Base-by-base conservation (phyloP, 2,113 vertebrate species). In the Nerophis lumbriciformis region DNA sequence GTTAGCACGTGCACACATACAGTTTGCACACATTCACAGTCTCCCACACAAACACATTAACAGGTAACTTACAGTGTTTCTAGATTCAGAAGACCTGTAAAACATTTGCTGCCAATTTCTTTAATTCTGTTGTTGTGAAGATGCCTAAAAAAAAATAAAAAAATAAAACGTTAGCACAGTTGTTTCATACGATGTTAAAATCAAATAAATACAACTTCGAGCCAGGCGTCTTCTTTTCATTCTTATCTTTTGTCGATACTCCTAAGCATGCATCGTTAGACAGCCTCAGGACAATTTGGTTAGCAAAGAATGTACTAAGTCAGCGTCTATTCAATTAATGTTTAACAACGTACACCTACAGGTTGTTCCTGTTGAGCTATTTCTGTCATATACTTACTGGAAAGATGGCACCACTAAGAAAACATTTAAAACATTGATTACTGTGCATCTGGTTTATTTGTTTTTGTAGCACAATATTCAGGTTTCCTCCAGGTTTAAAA, bases 111-210 rank as follows among this genome's bases (percentile, higher is more conserved):
- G 71, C 92, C 93, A 54, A 98, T 90, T 51, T 88, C 90, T 75
- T 93, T 93, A 77, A 99, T 97, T 88, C 94, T 94, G 88, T 98
- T 99, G 85, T 99, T 99, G 84, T 99, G 95, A 76, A 98, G 94
- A 87, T 99, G 96, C 55, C 97, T 99, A 65, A n/a, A 79, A 13
- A 80, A 77, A 72, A 72, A 53, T 1, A 61, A 65, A 64, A 77
- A 52, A 61, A 36, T 45, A 57, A 44, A 63, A 16, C 12, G 36
- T 38, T 55, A 45, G 39, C 8, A 9, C 39, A 42, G 39, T 8
- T 39, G 8, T 39, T 39, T 42, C 3, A 42, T 42, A 42, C 9
- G 39, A 2, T 42, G 39, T 42, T 42, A 42, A 42, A 8, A 42
- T 42, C 39, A 9, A 45, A 45, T 45, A 45, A 45, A 4, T 11